Evolutionary conservation across 2,888 invertebrate genomes (phyloP).

Genomic region (Adineta ricciae): DNA sequence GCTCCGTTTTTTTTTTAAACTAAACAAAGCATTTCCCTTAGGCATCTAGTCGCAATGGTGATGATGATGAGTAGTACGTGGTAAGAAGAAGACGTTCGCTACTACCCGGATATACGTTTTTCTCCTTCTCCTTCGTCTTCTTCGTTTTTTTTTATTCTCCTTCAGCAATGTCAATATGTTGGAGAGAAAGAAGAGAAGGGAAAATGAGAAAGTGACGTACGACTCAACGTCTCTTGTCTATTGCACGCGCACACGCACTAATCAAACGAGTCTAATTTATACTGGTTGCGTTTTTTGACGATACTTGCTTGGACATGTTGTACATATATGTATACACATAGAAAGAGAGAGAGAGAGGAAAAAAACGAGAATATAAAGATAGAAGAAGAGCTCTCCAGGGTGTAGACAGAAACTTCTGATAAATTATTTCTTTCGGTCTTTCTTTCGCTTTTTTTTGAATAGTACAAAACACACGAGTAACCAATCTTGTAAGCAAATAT

Average conservation of each 20-base stretch:
- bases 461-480: background rate
- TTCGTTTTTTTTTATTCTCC: background rate
- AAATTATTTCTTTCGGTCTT: background rate
- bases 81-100: background rate
- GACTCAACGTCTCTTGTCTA: background rate
- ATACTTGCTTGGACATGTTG: background rate
- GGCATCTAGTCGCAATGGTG: slow-evolving; percentile 5
- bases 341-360: background rate
- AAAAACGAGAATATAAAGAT: background rate
- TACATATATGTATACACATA: background rate
- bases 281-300: background rate
- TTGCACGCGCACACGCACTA: background rate
- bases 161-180: background rate
- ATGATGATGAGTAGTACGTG: background rate
- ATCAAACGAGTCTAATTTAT: background rate
- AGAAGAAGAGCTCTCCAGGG: background rate
- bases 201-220: background rate
- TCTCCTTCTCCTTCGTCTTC: background rate
- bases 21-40: background rate
- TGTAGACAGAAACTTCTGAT: background rate
- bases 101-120: background rate
- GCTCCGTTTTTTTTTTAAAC: background rate
- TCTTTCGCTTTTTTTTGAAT: background rate
- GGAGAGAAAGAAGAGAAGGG: background rate
- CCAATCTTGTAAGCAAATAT: background rate